These are phyloP conservation scores for Rhodeus uyekii DNA, from an alignment of 2,797 vertebrate genomes.

Conservation along the genomic window DNA sequence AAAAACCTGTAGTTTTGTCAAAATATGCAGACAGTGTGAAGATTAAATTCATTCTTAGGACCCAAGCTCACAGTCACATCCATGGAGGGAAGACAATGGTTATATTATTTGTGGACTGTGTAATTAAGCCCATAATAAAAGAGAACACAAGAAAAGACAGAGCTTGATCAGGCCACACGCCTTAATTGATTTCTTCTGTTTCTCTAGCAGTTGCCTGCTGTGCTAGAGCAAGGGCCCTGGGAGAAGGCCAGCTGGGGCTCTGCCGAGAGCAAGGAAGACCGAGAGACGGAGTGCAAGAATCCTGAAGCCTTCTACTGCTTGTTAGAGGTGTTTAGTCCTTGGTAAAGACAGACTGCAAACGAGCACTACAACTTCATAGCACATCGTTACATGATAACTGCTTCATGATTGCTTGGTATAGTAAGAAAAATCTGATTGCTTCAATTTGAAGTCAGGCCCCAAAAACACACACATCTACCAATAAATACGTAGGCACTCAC, in stretches of 20 bases:
- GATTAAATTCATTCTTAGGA: not conserved
- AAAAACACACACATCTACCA: constrained; percentile 18
- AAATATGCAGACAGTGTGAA: not conserved
- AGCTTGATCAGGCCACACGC: constrained; percentile 61
- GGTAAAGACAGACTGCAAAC: constrained; percentile 6
- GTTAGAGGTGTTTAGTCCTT: not conserved
- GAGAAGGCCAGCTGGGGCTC: constrained; percentile 33
- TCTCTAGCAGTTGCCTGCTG: constrained; percentile 42
- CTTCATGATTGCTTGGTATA: not conserved
- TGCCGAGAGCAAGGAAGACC: constrained; percentile 31
- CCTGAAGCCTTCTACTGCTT: not conserved
- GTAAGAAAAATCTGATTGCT: not conserved
- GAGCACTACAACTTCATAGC: not conserved
- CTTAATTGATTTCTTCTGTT: constrained; percentile 72
- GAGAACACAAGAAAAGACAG: constrained; percentile 51
- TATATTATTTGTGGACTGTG: constrained; percentile 52
- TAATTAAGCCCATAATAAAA: constrained; percentile 58
- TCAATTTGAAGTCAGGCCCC: not conserved
- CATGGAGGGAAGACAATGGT: constrained; percentile 51
- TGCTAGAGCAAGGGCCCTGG: constrained; percentile 4
- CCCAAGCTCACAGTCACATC: not conserved
- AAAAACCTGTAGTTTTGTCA: too few species aligned
- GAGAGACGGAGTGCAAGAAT: constrained; percentile 14
- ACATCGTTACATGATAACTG: not conserved
- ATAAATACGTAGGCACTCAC: constrained; percentile 24